Percentiles rank a stretch among this genome's conserved stretches.
phyloP scores from a whole-genome alignment of 2,888 invertebrate species.

The Stegophylla sp. region DNA sequence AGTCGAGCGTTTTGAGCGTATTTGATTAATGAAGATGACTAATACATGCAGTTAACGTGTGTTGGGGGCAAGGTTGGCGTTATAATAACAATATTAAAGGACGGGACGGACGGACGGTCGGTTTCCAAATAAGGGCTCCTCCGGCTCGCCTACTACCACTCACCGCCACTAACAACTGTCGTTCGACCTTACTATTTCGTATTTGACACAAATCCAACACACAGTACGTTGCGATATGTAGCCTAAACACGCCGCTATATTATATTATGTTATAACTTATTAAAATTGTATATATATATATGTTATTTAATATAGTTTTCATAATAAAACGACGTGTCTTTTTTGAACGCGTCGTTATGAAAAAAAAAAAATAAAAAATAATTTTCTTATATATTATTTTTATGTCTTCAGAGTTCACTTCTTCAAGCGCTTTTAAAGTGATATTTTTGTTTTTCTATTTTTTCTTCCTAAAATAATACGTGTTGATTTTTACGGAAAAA shows the following conservation, averaged over 20 bases:
- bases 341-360: too few species aligned
- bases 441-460: too few species aligned
- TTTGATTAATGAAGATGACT: conserved; percentile 59
- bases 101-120: conserved; percentile 58
- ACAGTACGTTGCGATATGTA: conserved; percentile 38
- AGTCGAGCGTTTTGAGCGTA: conserved; percentile 43
- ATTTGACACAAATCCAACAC: conserved; percentile 58
- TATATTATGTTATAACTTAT: background rate
- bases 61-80: conserved; percentile 59
- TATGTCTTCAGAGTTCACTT: too few species aligned
- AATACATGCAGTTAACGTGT: conserved; percentile 51
- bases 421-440: too few species aligned
- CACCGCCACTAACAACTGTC: conserved; percentile 58
- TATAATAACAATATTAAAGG: conserved; percentile 58
- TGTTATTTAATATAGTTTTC: too few species aligned
- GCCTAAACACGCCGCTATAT: conserved; percentile 41
- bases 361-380: too few species aligned
- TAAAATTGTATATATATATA: background rate
- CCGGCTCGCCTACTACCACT: conserved; percentile 59
- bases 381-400: too few species aligned
- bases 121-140: conserved; percentile 59
- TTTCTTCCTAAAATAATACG: too few species aligned
- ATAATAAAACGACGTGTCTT: too few species aligned
- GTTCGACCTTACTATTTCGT: conserved; percentile 57
- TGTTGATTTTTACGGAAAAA: too few species aligned